phyloP scores from a whole-genome alignment of 64 coral and sea anemone species.

The Stylophora pistillata region DNA sequence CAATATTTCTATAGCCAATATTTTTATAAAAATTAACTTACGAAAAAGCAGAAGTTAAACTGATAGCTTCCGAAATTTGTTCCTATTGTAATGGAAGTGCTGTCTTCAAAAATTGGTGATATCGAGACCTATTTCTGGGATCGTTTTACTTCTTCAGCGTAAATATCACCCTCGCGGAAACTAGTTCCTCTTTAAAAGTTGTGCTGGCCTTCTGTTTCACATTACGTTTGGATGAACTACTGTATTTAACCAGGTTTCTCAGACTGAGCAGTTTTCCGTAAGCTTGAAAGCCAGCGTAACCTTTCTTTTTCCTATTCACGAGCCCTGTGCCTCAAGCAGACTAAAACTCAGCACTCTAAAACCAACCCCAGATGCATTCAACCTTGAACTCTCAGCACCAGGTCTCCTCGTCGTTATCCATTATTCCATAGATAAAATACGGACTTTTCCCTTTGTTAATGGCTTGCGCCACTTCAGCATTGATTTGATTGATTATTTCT shows the following conservation, averaged over 20 bases:
- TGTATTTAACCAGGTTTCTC: too few species aligned
- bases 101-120: not conserved
- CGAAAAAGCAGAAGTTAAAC: not conserved
- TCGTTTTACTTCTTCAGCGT: too few species aligned
- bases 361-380: not conserved
- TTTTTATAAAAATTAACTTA: constrained; percentile 32
- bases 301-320: too few species aligned
- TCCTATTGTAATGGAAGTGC: not conserved
- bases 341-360: not conserved
- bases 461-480: constrained; percentile 89
- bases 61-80: constrained; percentile 13
- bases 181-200: too few species aligned
- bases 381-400: constrained; percentile 64
- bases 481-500: constrained; percentile 86
- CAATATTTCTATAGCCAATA: not conserved
- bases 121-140: too few species aligned
- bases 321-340: too few species aligned
- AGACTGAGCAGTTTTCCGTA: too few species aligned
- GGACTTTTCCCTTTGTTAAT: constrained; percentile 86
- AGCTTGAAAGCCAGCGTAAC: too few species aligned
- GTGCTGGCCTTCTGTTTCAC: too few species aligned
- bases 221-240: too few species aligned
- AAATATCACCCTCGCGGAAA: too few species aligned
- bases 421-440: constrained; percentile 91
- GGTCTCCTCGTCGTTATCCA: constrained; percentile 94